Percentiles rank a stretch among this genome's conserved stretches.
These are phyloP conservation scores for Catharus minimus DNA, from an alignment of 2,113 vertebrate genomes.

Conservation along the genomic window DNA sequence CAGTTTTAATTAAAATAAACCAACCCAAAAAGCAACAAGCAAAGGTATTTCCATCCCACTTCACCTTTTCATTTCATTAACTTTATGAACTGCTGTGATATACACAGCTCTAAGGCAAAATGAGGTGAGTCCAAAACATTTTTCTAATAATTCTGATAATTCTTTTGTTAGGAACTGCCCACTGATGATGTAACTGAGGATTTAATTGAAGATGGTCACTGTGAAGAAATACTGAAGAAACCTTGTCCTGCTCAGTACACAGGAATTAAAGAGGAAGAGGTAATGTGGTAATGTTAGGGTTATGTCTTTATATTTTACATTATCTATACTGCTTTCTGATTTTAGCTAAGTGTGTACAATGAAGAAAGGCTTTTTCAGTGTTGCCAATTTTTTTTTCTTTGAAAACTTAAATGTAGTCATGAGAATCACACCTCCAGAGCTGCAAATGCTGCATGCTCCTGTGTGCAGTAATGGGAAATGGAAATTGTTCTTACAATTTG, in stretches of 20 bases:
- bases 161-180: conserved; percentile 82
- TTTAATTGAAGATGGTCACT: conserved; percentile 85
- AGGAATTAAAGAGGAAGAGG: conserved; percentile 90
- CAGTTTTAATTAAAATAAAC: background rate
- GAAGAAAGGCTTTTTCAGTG: background rate
- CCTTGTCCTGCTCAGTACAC: conserved; percentile 85
- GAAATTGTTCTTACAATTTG: background rate
- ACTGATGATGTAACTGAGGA: conserved; percentile 82
- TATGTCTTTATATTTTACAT: background rate
- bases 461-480: background rate
- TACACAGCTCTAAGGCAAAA: background rate
- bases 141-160: background rate
- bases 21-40: background rate
- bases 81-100: background rate
- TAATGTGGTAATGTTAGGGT: conserved; percentile 69
- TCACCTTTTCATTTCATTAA: background rate
- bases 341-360: background rate
- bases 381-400: background rate
- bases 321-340: background rate
- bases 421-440: background rate
- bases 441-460: background rate
- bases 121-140: background rate
- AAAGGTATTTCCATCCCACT: background rate
- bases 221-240: conserved; percentile 87
- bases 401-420: background rate